Percentiles rank a stretch among this genome's conserved stretches.
These are phyloP conservation scores for Horisme vitalbata DNA, from an alignment of 2,888 invertebrate genomes.

Conservation along the genomic window DNA sequence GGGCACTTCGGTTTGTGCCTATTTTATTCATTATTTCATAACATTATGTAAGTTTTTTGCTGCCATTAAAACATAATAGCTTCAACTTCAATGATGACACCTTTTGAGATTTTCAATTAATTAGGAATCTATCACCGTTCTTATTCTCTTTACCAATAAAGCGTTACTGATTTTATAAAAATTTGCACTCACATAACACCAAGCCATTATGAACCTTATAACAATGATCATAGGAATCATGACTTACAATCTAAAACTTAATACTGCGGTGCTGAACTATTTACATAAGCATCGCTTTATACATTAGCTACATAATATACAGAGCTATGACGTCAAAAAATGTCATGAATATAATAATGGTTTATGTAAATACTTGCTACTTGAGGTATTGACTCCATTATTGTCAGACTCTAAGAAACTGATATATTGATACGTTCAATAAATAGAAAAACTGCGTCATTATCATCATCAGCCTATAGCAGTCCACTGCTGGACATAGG, in stretches of 20 bases:
- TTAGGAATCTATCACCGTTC: too few relatives aligned
- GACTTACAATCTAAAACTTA: slow-evolving; percentile 11
- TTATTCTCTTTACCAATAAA: too few relatives aligned
- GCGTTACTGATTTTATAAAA: too few relatives aligned
- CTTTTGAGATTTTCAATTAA: too few relatives aligned
- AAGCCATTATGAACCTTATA: slow-evolving; percentile 11
- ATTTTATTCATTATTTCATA: too few relatives aligned
- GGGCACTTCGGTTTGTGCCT: too few relatives aligned
- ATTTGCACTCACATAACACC: neutral
- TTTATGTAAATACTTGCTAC: slow-evolving; percentile 5
- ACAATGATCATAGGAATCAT: slow-evolving; percentile 6
- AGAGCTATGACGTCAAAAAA: neutral
- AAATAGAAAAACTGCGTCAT: too few relatives aligned
- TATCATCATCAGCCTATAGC: too few relatives aligned
- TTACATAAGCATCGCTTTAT: slow-evolving; percentile 27
- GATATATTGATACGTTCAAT: neutral
- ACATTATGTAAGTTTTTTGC: too few relatives aligned
- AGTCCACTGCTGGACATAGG: too few relatives aligned
- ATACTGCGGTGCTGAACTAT: slow-evolving; percentile 31
- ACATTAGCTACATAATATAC: slow-evolving; percentile 10
- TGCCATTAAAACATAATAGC: too few relatives aligned
- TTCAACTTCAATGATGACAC: too few relatives aligned
- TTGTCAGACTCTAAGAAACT: neutral
- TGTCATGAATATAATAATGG: neutral
- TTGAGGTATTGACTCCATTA: slow-evolving; percentile 8